Evolutionary conservation across 2,888 invertebrate genomes (phyloP), one percentile per base, ranked within the genome.

Genomic region (Tachina lurida): DNA sequence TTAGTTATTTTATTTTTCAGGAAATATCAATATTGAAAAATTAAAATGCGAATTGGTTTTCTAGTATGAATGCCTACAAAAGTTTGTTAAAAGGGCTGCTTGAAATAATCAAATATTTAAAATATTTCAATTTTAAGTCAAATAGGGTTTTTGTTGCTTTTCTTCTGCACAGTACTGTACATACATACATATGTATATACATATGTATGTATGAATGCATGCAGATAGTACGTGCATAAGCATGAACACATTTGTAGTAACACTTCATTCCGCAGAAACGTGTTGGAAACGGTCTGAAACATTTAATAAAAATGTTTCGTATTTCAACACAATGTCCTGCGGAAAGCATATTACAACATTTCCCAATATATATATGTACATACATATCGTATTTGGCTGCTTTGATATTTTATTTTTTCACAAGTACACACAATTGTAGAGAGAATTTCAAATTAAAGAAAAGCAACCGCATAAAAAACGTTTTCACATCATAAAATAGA

Each of bases 401-500:
- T 49, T 52, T 54, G 12, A 17, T 63, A 19, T 39, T 70, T 43
- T 13, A 13, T 22, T 63, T 76, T 56, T 43, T 73, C n/a, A 47
- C 60, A 73, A 73, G 67, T 67, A 45, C 49, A 63, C 49, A 76
- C 65, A 74, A 31, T 67, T 73, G 41, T 13, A 8, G 31, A 76
- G 87, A 88, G 89, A 43, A 54, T 45, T 68, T 45, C 62, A 39
- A 52, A 45, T 47, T 58, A 86, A 86, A 87, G 80, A 88, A 87
- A 74, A 89, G 89, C 89, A 91, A 91, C 91, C 92, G 88, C 91
- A 92, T 90, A 88, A 90, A 87, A 91, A 91, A 90, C 91, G 91
- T 91, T 91, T 90, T 87, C 91, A 91, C 91, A 89, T 91, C 90
- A 92, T 91, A 91, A 84, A 84, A 90, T 31, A 31, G 7, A 31